Conservation (phyloP, 1,140 invertebrate species). For the Bombus picipes region DNA sequence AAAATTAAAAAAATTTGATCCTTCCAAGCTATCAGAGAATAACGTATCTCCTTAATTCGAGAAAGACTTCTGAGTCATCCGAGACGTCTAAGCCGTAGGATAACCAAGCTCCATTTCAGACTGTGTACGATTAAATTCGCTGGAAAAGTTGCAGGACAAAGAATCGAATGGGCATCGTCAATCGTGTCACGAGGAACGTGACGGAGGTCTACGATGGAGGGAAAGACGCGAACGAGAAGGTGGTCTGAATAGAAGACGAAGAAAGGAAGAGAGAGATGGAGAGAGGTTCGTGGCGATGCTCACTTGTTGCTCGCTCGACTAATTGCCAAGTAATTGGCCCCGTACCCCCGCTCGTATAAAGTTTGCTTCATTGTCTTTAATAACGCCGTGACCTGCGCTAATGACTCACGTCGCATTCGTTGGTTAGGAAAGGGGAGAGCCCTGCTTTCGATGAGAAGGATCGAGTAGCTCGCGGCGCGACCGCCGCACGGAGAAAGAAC, state of each 20-base stretch:
- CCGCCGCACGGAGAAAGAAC: conserved; percentile 19
- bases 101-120: not conserved
- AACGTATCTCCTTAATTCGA: not conserved
- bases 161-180: conserved; percentile 15
- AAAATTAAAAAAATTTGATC: too few species aligned
- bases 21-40: too few species aligned
- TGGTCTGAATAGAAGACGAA: conserved; percentile 40
- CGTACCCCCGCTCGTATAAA: conserved; percentile 77
- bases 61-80: not conserved
- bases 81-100: not conserved
- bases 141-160: not conserved
- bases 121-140: not conserved
- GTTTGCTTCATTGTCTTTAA: conserved; percentile 83
- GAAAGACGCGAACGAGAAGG: conserved; percentile 43
- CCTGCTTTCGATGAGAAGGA: conserved; percentile 55
- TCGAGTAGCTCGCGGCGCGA: conserved; percentile 34
- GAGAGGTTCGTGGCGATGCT: conserved; percentile 76
- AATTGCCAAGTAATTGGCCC: conserved; percentile 83
- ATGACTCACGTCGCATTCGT: conserved; percentile 77
- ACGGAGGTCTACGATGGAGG: conserved; percentile 49
- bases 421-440: conserved; percentile 23
- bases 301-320: conserved; percentile 82
- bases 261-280: conserved; percentile 41
- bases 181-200: conserved; percentile 60
- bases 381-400: conserved; percentile 81